Percentiles rank a stretch among this genome's conserved stretches.
Evolutionary conservation across 2,888 invertebrate species (phyloP).

Genomic region (Arctia plantaginis): DNA sequence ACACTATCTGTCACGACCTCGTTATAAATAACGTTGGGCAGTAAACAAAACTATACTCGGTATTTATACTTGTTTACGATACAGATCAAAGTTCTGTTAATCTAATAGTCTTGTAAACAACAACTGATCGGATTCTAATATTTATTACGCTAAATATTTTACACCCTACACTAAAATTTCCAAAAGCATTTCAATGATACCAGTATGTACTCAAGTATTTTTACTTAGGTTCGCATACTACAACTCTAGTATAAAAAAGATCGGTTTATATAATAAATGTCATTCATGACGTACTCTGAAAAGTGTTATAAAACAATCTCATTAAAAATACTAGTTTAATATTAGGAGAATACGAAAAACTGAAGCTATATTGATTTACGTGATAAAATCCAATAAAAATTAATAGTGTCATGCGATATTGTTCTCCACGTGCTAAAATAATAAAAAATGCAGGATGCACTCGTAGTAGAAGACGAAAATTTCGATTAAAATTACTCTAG

Average conservation of each 20-base stretch:
- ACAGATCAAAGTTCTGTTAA: slow-evolving; percentile 10
- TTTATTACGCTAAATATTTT: neutral
- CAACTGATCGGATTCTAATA: neutral
- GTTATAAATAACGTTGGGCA: slow-evolving; percentile 7
- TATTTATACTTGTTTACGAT: slow-evolving; percentile 24
- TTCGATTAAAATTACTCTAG: too few relatives aligned
- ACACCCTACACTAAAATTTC: neutral
- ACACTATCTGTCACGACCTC: slow-evolving; percentile 27
- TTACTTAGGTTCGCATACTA: neutral
- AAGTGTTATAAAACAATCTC: neutral
- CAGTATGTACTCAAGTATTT: neutral
- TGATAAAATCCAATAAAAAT: too few relatives aligned
- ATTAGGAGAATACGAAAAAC: too few relatives aligned
- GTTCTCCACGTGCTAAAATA: too few relatives aligned
- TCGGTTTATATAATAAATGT: too few relatives aligned
- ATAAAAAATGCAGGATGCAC: too few relatives aligned
- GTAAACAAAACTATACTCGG: slow-evolving; percentile 29
- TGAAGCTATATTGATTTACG: too few relatives aligned
- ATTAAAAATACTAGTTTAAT: too few relatives aligned
- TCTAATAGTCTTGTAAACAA: neutral
- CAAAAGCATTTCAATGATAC: neutral
- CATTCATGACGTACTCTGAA: neutral
- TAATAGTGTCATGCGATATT: too few relatives aligned
- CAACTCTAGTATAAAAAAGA: too few relatives aligned
- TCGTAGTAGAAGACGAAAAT: too few relatives aligned